Evolutionary conservation across 2,113 vertebrate genomes (phyloP).

Genomic region (Chaenogobius annularis): DNA sequence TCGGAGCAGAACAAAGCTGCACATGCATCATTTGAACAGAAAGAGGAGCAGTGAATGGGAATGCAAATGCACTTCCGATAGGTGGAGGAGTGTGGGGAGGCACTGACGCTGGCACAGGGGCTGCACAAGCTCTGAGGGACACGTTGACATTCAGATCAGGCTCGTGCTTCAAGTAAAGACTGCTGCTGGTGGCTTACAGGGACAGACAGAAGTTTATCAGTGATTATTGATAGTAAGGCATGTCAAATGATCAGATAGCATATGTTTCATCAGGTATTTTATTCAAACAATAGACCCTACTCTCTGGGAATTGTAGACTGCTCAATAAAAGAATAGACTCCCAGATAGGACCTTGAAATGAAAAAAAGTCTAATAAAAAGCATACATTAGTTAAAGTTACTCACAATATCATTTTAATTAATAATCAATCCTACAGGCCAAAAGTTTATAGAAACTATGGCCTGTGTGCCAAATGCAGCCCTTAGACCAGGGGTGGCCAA

Average conservation of each 20-base stretch:
- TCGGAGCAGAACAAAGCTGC: constrained; percentile 31
- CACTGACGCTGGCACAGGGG: constrained; percentile 37
- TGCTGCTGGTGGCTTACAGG: constrained; percentile 41
- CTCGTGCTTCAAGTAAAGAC: constrained; percentile 50
- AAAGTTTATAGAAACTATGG: no score
- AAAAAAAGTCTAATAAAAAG: no score
- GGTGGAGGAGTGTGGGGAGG: constrained; percentile 36
- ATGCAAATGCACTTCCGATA: constrained; percentile 65
- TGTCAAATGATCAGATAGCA: background rate
- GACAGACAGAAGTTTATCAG: constrained; percentile 25
- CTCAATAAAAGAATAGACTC: no score
- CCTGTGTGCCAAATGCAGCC: no score
- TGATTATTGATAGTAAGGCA: constrained; percentile 23
- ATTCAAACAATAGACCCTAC: no score
- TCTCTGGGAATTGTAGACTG: no score
- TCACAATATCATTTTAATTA: no score
- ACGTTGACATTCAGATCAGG: constrained; percentile 65
- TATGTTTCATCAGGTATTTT: no score
- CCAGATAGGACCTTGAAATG: no score
- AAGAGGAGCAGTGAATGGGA: constrained; percentile 29
- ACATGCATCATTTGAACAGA: constrained; percentile 30
- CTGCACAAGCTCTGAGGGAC: constrained; percentile 26
- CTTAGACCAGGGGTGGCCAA: no score
- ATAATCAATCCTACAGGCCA: no score
- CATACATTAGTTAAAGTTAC: no score